Evolutionary conservation across 2,888 invertebrate species (phyloP).

Genomic region (Autographa pulchrina): DNA sequence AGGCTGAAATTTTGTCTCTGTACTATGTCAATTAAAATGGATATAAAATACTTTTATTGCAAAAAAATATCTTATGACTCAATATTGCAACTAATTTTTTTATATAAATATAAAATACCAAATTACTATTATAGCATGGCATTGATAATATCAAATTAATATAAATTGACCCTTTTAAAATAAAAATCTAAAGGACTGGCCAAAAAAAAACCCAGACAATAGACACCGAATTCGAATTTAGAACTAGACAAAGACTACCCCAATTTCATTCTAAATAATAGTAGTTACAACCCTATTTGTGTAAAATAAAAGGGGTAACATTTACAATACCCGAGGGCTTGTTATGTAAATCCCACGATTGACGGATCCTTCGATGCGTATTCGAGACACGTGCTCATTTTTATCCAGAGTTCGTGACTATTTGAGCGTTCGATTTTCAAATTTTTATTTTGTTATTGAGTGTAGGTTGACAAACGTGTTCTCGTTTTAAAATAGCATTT

Average conservation of each 20-base stretch:
- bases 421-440: slow-evolving; percentile 30
- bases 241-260: neutral
- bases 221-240: neutral
- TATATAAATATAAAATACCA: too few relatives aligned
- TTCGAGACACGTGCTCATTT: slow-evolving; percentile 44
- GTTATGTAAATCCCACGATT: slow-evolving; percentile 43
- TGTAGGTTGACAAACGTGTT: slow-evolving; percentile 3
- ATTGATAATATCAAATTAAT: too few relatives aligned
- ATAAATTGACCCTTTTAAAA: too few relatives aligned
- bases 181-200: neutral
- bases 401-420: slow-evolving; percentile 42
- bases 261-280: neutral
- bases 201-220: neutral
- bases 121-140: too few relatives aligned
- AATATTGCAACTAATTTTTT: too few relatives aligned
- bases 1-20: too few relatives aligned
- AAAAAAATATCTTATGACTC: too few relatives aligned
- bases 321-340: slow-evolving; percentile 23
- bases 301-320: slow-evolving; percentile 18
- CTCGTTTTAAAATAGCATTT: neutral
- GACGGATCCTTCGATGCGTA: slow-evolving; percentile 34
- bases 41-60: too few relatives aligned
- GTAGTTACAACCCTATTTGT: neutral
- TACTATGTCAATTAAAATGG: too few relatives aligned
- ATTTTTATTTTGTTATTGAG: slow-evolving; percentile 8